These are phyloP conservation scores for Apodemia zela DNA, from an alignment of 2,888 invertebrate species.

Conservation along the genomic window DNA sequence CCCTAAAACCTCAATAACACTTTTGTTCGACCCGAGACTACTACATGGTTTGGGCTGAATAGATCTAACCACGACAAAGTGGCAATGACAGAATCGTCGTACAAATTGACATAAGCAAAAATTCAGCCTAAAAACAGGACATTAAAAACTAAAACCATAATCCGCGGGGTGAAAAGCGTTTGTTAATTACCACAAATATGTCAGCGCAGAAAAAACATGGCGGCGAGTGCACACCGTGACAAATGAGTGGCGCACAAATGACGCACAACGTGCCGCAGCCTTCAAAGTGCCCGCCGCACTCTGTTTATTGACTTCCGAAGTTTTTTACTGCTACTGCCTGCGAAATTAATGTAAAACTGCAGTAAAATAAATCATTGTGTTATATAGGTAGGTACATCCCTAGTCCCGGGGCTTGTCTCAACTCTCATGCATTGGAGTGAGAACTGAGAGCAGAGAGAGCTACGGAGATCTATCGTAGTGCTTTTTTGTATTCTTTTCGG, in stretches of 20 bases:
- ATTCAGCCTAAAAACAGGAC: background rate
- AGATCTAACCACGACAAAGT: no score
- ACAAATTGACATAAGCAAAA: background rate
- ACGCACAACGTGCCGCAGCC: conserved; percentile 34
- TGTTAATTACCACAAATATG: conserved; percentile 35
- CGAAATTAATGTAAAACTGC: background rate
- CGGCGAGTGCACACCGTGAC: conserved; percentile 29
- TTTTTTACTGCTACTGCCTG: background rate
- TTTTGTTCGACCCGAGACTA: no score
- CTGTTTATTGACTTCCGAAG: background rate
- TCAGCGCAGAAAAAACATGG: conserved; percentile 27
- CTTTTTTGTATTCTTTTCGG: no score
- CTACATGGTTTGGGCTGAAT: no score
- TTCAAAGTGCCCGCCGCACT: conserved; percentile 4
- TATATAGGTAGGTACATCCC: no score
- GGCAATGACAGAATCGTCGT: no score
- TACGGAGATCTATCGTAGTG: no score
- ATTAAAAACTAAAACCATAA: conserved; percentile 25
- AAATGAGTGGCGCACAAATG: conserved; percentile 46
- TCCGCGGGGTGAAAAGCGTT: conserved; percentile 28
- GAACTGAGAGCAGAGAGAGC: no score
- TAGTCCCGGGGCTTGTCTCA: background rate
- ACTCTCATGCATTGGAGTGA: background rate
- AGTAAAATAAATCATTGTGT: background rate
- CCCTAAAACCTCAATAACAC: no score